Evolutionary conservation across 2,888 invertebrate species (phyloP), one percentile per base, ranked within the genome.

Genomic region (Geophilus truncorum): DNA sequence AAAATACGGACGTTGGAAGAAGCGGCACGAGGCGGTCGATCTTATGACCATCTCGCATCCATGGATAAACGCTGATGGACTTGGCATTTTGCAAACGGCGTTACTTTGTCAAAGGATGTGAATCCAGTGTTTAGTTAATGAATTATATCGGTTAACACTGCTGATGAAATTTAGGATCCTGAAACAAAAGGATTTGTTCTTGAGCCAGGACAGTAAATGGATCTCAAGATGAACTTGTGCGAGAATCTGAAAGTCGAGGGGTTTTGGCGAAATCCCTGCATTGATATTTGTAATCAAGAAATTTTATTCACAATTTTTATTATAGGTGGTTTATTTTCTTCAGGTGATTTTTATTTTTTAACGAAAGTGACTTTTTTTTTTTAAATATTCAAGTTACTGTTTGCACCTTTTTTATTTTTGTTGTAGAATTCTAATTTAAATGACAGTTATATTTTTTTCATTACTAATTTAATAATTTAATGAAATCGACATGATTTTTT

Each of bases 1-100:
- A 94, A 94, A 89, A 93, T 94, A 86, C 91, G 94, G 86, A 93
- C 93, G 83, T 89, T 94, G 85, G 94, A 94, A 89, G 94, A 94
- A 89, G 94, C 94, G 83, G 93, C 94, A 84, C 90, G 94, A 86
- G 93, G 91, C 85, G 91, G 91, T 84, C 88, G 91, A 86, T 89
- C 89, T 85, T 90, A 75, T 34, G 82, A 82, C 25, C 82, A 82
- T 78, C 28, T 75, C 6, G 36, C 45, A 62, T 62, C 81, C 4
- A 81, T 81, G 34, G 82, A 82, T 9, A 82, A 82, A 25, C 82
- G 82, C 18, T 82, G 82, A 82, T 15, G 25, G 62, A 62, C 62
- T 62, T 62, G 23, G 9, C 5, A 62, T 25, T n/a, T 23, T 62
- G 62, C 23, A 25, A 25, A 12, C 10, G 45, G 45, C n/a, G 18